phyloP scores from a whole-genome alignment of 2,113 vertebrate genomes.

The Phainopepla nitens region DNA sequence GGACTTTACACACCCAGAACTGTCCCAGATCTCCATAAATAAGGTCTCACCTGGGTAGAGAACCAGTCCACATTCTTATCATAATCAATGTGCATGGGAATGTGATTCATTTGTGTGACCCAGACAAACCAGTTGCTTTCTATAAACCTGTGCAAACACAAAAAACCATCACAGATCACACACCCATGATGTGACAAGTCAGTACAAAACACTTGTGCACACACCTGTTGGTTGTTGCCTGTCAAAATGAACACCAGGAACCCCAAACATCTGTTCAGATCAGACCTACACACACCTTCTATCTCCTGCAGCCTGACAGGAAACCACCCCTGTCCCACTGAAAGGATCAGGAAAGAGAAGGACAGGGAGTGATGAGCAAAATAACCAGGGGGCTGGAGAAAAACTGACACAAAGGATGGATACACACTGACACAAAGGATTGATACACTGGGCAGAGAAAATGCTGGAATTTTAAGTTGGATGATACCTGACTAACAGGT shows the following conservation, averaged over 20 bases:
- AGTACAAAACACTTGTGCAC: background rate
- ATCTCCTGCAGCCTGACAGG: background rate
- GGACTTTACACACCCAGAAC: background rate
- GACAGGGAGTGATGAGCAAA: background rate
- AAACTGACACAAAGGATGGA: background rate
- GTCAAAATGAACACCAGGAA: background rate
- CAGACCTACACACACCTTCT: background rate
- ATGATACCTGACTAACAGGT: slow-evolving; percentile 73
- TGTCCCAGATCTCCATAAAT: background rate
- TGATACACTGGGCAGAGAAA: background rate
- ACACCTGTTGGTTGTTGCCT: rapidly evolving
- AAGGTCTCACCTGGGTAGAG: slow-evolving; percentile 74
- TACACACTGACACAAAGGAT: background rate
- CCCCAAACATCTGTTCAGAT: background rate
- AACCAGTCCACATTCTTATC: slow-evolving; percentile 80
- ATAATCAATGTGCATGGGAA: slow-evolving; percentile 74
- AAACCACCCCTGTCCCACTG: background rate
- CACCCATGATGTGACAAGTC: background rate
- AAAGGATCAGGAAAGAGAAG: background rate
- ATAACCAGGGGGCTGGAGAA: background rate
- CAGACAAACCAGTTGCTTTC: slow-evolving; percentile 81
- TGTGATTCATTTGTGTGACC: slow-evolving; percentile 78
- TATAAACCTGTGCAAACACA: slow-evolving; percentile 59
- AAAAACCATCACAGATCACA: background rate
- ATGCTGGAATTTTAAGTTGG: background rate